These are phyloP conservation scores for Chironomus striatipennis DNA, from an alignment of 1,140 invertebrate species.

Conservation along the genomic window DNA sequence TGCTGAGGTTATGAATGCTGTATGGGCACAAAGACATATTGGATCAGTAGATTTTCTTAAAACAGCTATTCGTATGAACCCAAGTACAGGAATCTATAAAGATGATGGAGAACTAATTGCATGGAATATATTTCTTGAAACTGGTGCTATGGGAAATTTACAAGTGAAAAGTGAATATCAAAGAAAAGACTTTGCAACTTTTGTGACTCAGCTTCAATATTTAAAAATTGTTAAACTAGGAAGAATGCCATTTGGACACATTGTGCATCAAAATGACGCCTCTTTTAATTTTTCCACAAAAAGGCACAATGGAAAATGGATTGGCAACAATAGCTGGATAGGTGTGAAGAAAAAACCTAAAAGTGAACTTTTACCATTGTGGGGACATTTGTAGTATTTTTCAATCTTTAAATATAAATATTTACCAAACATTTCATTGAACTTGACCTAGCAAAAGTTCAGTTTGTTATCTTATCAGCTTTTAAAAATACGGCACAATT, in stretches of 20 bases:
- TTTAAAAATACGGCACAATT: too few relatives aligned
- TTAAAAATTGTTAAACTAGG: neutral
- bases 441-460: too few relatives aligned
- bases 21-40: neutral
- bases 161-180: neutral
- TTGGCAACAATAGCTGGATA: neutral
- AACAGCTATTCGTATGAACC: neutral
- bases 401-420: neutral
- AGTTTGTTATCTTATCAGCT: too few relatives aligned
- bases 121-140: neutral
- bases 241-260: neutral
- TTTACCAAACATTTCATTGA: too few relatives aligned
- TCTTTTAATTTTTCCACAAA: neutral
- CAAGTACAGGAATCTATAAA: neutral
- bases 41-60: neutral
- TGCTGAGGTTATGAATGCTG: neutral
- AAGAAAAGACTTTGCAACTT: neutral
- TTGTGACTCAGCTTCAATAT: neutral
- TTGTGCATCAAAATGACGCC: neutral
- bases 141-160: neutral
- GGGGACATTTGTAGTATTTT: neutral
- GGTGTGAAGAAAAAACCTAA: neutral
- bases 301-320: neutral
- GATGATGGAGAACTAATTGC: neutral
- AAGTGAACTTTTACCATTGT: neutral